Evolutionary conservation across 2,888 invertebrate genomes (phyloP), one percentile per base, ranked within the genome.

Genomic region (Cosmia pyralina): DNA sequence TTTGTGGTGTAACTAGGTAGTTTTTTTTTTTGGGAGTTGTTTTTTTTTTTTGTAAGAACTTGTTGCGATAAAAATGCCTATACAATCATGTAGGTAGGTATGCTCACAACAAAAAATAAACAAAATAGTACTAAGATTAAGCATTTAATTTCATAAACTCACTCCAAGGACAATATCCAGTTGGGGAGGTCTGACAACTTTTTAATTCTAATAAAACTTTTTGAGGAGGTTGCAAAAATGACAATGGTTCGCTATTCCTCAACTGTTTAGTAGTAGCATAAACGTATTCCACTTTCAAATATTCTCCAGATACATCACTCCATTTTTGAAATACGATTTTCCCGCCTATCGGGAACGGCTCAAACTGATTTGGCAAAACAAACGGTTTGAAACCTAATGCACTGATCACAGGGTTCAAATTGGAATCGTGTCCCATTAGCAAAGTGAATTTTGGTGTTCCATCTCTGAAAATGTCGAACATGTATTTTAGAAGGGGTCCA

Each of bases 301-400:
- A 86, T n/a, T 83, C 76, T 10, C 90, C 84, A 0, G 44, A 69
- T 0, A 87, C 81, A 50, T 93, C 90, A 2, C 88, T 83, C 93
- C 93, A 95, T 84, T 92, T 95, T 84, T 95, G 93, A 71, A 95
- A 95, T 2, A 95, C 88, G 2, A 95, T 46, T 88, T 94, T 95
- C 3, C 94, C 93, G 6, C 95, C 95, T 48, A 95, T 90, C 1
- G 95, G 95, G 1, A 90, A 92, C 8, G 84, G 86, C 79, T 95
- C 95, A 44, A 87, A 87, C 68, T 94, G 94, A 55, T 90, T 88
- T 22, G 89, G 86, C 28, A 94, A 81, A 17, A 71, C 77, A 74
- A 89, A 94, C 0, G 85, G 71, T 75, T 92, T 89, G 60, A 94
- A 91, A 22, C 83, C 87, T 63, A 95, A 85, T 0, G 91, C 88